Percentiles rank a stretch among this genome's conserved stretches.
phyloP scores from a whole-genome alignment of 2,797 vertebrate genomes.

The Molossus molossus region DNA sequence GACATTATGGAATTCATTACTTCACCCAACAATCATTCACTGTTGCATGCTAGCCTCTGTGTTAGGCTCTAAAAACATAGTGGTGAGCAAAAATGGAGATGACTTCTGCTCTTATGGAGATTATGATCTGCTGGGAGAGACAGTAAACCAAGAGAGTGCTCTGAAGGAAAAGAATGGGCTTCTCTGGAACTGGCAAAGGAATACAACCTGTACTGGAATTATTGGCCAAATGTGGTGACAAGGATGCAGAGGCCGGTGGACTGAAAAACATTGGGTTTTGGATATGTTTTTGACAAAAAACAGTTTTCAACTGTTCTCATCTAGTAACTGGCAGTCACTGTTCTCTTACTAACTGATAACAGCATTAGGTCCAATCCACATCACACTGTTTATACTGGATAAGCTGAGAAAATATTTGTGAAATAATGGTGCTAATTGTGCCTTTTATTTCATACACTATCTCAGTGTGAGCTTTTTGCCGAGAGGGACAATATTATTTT shows the following conservation, averaged over 20 bases:
- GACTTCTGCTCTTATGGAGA: neutral
- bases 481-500: neutral
- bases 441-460: neutral
- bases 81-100: neutral
- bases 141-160: neutral
- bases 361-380: neutral
- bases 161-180: neutral
- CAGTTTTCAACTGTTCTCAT: neutral
- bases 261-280: neutral
- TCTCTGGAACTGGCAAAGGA: neutral
- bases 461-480: neutral
- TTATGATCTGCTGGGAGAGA: neutral
- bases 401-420: neutral
- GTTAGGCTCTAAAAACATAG: neutral
- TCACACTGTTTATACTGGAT: neutral
- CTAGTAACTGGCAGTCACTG: neutral
- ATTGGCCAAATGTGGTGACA: neutral
- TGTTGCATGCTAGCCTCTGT: neutral
- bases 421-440: neutral
- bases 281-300: neutral
- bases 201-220: neutral
- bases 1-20: neutral
- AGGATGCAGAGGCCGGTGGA: neutral
- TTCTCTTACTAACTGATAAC: neutral
- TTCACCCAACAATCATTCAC: neutral